A percentile compares a stretch with the other conserved stretches of the same genome.
Evolutionary conservation across 1,140 invertebrate genomes (phyloP).

Genomic region (Ptiloglossa arizonensis): DNA sequence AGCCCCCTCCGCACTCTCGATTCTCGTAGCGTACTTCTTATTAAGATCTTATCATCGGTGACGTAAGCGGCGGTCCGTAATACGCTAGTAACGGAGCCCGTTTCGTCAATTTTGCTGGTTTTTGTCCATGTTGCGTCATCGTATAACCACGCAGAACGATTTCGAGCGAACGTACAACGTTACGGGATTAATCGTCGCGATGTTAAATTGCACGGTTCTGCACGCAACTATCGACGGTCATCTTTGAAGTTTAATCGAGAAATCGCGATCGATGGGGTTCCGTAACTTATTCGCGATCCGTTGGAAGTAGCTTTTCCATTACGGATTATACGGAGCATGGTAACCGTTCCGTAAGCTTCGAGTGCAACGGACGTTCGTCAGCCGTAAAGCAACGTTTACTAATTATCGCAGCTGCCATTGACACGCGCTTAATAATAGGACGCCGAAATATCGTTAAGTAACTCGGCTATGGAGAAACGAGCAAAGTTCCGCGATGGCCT

Average conservation of each 20-base stretch:
- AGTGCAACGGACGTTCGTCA: constrained; percentile 52
- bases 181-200: constrained; percentile 2
- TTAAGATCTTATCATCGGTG: constrained; percentile 63
- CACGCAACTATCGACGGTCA: constrained; percentile 3
- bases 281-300: constrained; percentile 18
- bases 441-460: constrained; percentile 39
- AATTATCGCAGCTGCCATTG: constrained; percentile 48
- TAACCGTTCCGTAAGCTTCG: constrained; percentile 35
- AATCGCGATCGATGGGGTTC: not conserved
- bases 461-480: not conserved
- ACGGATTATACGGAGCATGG: constrained; percentile 36
- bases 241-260: constrained; percentile 23
- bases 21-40: constrained; percentile 29
- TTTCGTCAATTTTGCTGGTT: constrained; percentile 47
- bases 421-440: constrained; percentile 48
- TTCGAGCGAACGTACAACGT: constrained; percentile 38
- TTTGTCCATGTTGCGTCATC: constrained; percentile 37
- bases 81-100: constrained; percentile 24
- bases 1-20: not conserved
- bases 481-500: not conserved
- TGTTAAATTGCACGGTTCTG: constrained; percentile 11
- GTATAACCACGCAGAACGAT: constrained; percentile 19
- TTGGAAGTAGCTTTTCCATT: constrained; percentile 22
- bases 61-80: constrained; percentile 47
- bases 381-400: constrained; percentile 45